phyloP scores from a whole-genome alignment of 2,797 vertebrate species.

The Babyrousa celebensis region DNA sequence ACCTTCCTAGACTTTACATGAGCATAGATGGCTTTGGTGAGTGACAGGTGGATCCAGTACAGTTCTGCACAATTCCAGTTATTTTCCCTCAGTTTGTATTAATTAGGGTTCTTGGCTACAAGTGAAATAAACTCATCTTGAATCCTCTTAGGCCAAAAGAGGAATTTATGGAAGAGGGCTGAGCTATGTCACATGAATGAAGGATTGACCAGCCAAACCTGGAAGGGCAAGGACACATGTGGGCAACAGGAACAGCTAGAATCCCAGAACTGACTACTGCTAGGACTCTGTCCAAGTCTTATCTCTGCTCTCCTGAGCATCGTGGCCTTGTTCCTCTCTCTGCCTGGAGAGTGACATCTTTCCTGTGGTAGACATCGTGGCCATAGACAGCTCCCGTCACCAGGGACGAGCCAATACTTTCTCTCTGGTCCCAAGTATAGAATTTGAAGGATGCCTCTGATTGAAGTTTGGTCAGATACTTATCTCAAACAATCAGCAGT shows the following conservation, averaged over 20 bases:
- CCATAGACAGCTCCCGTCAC: background rate
- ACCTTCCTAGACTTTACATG: background rate
- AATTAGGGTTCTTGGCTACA: constrained; percentile 1
- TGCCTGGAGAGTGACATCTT: background rate
- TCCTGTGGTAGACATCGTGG: background rate
- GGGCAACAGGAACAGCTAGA: background rate
- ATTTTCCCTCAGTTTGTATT: background rate
- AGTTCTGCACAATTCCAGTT: background rate
- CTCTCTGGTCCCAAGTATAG: background rate
- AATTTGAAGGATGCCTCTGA: background rate
- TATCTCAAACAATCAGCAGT: background rate
- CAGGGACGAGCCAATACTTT: background rate
- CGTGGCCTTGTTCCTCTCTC: background rate
- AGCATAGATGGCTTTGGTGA: background rate
- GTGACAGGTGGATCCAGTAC: background rate
- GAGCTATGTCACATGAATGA: background rate
- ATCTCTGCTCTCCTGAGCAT: background rate
- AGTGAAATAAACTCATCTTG: constrained; percentile 49
- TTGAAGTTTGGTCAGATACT: background rate
- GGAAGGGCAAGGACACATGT: background rate
- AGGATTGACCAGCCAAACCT: background rate
- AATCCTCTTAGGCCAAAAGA: constrained; percentile 17
- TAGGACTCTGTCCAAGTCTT: background rate
- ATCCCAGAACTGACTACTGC: background rate
- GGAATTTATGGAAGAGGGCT: constrained; percentile 51